Percentiles rank a stretch among this genome's conserved stretches.
phyloP scores from a whole-genome alignment of 2,113 vertebrate genomes.

The Calcarius ornatus region DNA sequence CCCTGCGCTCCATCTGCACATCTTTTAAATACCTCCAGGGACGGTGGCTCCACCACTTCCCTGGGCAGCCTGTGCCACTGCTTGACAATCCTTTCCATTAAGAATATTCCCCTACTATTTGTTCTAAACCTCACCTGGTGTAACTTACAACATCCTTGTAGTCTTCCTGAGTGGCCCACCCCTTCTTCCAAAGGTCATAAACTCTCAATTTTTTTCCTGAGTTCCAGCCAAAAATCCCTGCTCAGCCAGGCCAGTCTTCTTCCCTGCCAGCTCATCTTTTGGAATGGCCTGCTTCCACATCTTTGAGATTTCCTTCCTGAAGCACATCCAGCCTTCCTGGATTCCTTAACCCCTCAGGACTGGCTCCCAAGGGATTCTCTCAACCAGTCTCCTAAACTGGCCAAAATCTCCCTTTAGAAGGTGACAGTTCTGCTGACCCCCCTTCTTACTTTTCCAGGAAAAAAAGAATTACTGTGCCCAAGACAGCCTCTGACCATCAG shows the following conservation, averaged over 20 bases:
- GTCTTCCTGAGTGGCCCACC: background rate
- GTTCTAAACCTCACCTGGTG: background rate
- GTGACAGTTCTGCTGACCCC: background rate
- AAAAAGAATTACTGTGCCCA: background rate
- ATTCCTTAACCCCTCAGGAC: background rate
- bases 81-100: background rate
- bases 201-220: background rate
- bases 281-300: background rate
- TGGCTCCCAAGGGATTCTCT: background rate
- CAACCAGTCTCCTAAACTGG: background rate
- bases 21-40: background rate
- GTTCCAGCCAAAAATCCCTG: background rate
- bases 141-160: background rate
- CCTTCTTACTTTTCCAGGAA: background rate
- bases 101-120: background rate
- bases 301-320: background rate
- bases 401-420: background rate
- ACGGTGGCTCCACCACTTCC: background rate
- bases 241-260: background rate
- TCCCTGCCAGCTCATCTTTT: background rate
- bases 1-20: background rate
- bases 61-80: background rate
- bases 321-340: background rate
- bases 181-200: background rate
- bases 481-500: background rate